Evolutionary conservation across 2,113 vertebrate species (phyloP).

Genomic region (Thamnophis sirtalis): DNA sequence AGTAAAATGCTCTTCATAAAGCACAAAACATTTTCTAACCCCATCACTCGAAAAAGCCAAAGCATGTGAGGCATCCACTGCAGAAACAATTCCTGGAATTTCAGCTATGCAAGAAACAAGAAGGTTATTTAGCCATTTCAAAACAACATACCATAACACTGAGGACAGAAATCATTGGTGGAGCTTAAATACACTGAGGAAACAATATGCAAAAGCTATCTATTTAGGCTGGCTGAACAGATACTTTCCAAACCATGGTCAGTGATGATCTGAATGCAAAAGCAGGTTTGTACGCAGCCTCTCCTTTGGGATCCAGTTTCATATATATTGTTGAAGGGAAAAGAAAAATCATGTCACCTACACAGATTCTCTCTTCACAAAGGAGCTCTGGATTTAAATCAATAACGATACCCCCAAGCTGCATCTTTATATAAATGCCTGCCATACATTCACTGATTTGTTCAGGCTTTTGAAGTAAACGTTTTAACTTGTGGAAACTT

Average conservation of each 20-base stretch:
- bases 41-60: neutral
- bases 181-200: constrained; percentile 5
- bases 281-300: neutral
- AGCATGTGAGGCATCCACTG: neutral
- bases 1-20: neutral
- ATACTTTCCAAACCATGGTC: neutral
- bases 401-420: constrained; percentile 10
- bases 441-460: constrained; percentile 54
- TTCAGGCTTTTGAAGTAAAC: constrained; percentile 77
- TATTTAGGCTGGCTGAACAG: neutral
- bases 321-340: neutral
- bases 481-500: constrained; percentile 75
- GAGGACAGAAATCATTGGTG: constrained; percentile 1
- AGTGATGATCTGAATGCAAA: neutral
- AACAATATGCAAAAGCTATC: neutral
- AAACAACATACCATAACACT: neutral
- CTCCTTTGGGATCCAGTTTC: neutral
- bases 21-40: neutral
- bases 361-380: neutral
- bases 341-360: no score
- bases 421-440: constrained; percentile 39
- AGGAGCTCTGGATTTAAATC: neutral
- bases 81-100: neutral
- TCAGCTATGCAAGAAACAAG: neutral
- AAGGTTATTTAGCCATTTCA: neutral